These are phyloP conservation scores for Phaetusa simplex DNA, from an alignment of 2,113 vertebrate species.

Conservation along the genomic window DNA sequence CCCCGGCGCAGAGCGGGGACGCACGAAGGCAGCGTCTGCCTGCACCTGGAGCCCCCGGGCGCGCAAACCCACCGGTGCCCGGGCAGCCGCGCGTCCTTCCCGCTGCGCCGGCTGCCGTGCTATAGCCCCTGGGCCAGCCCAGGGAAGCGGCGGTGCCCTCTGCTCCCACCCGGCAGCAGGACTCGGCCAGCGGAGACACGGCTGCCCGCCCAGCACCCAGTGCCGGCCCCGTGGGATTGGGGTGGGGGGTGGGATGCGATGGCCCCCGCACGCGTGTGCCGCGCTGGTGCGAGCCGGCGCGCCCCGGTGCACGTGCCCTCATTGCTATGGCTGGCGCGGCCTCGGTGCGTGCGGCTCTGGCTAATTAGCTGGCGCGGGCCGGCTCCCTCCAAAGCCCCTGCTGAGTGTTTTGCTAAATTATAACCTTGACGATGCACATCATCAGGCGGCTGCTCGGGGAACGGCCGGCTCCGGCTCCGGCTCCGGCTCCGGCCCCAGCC, in stretches of 20 bases:
- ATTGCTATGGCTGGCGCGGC: slow-evolving; percentile 26
- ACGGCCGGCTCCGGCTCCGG: not conserved
- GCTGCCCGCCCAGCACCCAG: not conserved
- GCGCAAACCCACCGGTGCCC: accelerated
- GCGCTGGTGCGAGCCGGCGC: accelerated
- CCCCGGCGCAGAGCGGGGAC: accelerated
- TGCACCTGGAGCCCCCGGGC: not conserved
- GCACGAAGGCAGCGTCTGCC: not conserved
- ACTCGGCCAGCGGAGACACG: accelerated
- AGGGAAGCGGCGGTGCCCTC: not conserved
- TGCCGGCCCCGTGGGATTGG: accelerated
- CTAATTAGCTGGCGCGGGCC: not conserved
- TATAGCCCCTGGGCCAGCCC: too few species aligned
- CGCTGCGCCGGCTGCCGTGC: accelerated
- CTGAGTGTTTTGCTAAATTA: slow-evolving; percentile 29
- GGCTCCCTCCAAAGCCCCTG: not conserved
- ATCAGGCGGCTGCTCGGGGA: not conserved
- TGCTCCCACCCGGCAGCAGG: not conserved
- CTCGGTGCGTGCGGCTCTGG: not conserved
- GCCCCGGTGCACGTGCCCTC: not conserved
- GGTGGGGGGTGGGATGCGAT: accelerated
- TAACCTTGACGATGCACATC: slow-evolving; percentile 40
- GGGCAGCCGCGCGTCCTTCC: not conserved
- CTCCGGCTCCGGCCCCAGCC: too few species aligned
- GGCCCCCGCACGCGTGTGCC: accelerated